A percentile compares a stretch with the other conserved stretches of the same genome.
Conservation (phyloP, 2,888 invertebrate species). For the Drosophila sordidula region DNA sequence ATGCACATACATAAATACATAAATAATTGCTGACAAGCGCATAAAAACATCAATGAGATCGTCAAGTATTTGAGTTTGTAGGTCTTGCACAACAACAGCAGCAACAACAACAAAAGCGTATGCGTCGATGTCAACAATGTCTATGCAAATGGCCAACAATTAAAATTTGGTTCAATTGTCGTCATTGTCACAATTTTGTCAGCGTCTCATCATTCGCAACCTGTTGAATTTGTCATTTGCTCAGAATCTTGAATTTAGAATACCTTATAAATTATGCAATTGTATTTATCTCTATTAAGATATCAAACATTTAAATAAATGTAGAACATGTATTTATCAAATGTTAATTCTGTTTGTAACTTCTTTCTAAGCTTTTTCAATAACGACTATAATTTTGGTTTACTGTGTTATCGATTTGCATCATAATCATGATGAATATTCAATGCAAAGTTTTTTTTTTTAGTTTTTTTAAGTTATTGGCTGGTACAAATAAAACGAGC, state of each 20-base stretch:
- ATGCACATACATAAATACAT: constrained; percentile 44
- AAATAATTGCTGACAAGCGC: constrained; percentile 65
- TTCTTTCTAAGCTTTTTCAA: too few species aligned
- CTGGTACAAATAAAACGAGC: too few species aligned
- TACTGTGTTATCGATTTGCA: too few species aligned
- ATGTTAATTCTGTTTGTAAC: too few species aligned
- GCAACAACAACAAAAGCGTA: neutral
- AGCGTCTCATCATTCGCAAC: constrained; percentile 49
- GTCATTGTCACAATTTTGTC: constrained; percentile 58
- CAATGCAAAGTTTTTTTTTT: too few species aligned
- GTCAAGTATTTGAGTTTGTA: constrained; percentile 58
- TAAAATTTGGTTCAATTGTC: constrained; percentile 75
- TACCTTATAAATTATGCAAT: neutral
- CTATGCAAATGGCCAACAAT: constrained; percentile 71
- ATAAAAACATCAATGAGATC: constrained; percentile 70
- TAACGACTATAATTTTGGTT: too few species aligned
- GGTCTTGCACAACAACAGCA: constrained; percentile 17
- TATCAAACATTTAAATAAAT: too few species aligned
- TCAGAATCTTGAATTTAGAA: too few species aligned
- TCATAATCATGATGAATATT: too few species aligned
- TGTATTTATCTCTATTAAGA: too few species aligned
- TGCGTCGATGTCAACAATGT: constrained; percentile 12
- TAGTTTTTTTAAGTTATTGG: too few species aligned
- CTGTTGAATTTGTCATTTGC: constrained; percentile 34
- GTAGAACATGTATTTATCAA: too few species aligned